Evolutionary conservation across 2,888 invertebrate species (phyloP).

Genomic region (Eristalis tenax): DNA sequence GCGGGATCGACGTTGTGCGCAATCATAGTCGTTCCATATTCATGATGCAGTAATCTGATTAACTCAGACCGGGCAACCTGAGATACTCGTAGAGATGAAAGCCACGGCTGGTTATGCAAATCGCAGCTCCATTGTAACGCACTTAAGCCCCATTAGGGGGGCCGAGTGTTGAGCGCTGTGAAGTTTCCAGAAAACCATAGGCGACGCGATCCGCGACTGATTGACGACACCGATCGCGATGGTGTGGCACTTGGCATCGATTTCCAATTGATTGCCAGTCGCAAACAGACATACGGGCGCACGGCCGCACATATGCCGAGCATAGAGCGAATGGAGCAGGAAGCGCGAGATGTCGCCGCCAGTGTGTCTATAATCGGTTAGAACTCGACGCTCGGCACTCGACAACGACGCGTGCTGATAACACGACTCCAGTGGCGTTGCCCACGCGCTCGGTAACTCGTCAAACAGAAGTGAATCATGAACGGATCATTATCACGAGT

Average conservation of each 20-base stretch:
- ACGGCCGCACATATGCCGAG: not conserved
- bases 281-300: no score
- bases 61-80: constrained; percentile 3
- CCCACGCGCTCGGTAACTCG: not conserved
- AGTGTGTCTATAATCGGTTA: constrained; percentile 17
- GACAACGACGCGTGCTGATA: not conserved
- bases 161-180: not conserved
- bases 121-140: constrained; percentile 47
- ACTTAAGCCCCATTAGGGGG: constrained; percentile 36
- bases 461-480: not conserved
- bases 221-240: constrained; percentile 12
- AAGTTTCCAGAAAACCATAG: constrained; percentile 22
- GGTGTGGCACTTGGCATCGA: constrained; percentile 20
- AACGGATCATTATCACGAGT: not conserved
- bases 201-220: constrained; percentile 7
- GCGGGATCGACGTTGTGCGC: constrained; percentile 34
- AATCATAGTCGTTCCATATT: constrained; percentile 57
- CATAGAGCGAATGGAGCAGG: not conserved
- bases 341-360: constrained; percentile 23
- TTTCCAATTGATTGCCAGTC: constrained; percentile 10
- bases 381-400: not conserved
- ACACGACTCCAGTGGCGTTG: not conserved
- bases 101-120: constrained; percentile 50
- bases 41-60: constrained; percentile 59
- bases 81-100: constrained; percentile 10